phyloP scores from a whole-genome alignment of 2,888 invertebrate genomes.

The Erebia ligea region DNA sequence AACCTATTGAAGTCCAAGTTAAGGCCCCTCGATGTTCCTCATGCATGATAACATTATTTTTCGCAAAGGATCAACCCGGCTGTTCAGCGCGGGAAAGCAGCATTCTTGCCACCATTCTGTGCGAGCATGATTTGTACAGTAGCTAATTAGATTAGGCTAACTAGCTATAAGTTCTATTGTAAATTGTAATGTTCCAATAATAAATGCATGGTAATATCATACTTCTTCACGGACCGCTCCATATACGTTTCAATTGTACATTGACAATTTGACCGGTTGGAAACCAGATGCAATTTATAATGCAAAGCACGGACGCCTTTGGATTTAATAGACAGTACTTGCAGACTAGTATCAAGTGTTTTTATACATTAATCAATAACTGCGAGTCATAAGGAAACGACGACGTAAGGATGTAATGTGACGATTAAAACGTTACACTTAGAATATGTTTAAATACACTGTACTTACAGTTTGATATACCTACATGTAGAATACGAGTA shows the following conservation, averaged over 20 bases:
- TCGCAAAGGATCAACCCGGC: no score
- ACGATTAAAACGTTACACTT: constrained; percentile 1
- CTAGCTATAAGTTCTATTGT: no score
- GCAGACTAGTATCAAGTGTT: constrained; percentile 19
- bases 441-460: background rate
- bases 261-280: background rate
- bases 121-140: no score
- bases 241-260: background rate
- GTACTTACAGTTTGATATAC: no score
- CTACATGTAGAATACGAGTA: no score
- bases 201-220: background rate
- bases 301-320: constrained; percentile 15
- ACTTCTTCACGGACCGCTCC: background rate
- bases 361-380: constrained; percentile 22
- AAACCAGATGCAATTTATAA: constrained; percentile 18
- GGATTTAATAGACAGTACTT: constrained; percentile 11
- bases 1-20: no score
- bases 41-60: no score
- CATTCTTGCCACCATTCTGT: no score
- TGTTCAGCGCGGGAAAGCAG: no score
- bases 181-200: no score
- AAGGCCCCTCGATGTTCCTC: no score
- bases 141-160: no score
- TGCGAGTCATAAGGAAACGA: constrained; percentile 23
- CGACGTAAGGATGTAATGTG: constrained; percentile 5